These are phyloP conservation scores for Vidua chalybeata DNA, from an alignment of 2,113 vertebrate species.

Conservation along the genomic window DNA sequence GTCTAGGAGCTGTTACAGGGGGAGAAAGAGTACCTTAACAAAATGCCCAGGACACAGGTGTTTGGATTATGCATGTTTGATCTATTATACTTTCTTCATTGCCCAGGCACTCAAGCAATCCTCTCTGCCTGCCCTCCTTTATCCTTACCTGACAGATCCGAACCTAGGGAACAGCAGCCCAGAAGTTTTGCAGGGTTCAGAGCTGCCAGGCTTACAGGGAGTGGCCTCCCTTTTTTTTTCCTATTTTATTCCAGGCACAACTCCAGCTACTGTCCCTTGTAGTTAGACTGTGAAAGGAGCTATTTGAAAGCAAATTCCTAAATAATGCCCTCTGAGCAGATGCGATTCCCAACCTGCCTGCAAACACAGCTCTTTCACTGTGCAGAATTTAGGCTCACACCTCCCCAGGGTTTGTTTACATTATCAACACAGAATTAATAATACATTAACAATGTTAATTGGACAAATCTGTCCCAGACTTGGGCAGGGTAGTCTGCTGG, in stretches of 20 bases:
- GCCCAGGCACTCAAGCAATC: background rate
- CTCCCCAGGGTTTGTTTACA: background rate
- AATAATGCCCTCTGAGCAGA: conserved; percentile 49
- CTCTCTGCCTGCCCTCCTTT: background rate
- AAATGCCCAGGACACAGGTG: background rate
- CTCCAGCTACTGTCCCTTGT: conserved; percentile 55
- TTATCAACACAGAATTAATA: conserved; percentile 31
- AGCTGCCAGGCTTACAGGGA: background rate
- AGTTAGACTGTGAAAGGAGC: conserved; percentile 33
- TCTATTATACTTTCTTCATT: background rate
- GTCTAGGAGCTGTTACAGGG: background rate
- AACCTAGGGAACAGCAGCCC: background rate
- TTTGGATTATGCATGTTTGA: background rate
- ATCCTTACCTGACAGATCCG: rapidly evolving
- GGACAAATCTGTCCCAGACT: background rate
- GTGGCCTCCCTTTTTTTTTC: background rate
- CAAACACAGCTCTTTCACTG: conserved; percentile 22
- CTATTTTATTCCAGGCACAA: conserved; percentile 51
- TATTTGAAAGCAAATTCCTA: conserved; percentile 55
- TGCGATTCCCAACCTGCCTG: conserved; percentile 11
- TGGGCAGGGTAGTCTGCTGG: background rate
- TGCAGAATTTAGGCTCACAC: background rate
- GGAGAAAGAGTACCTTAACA: background rate
- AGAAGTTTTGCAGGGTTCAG: background rate
- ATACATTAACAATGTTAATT: background rate